phyloP scores from a whole-genome alignment of 2,113 vertebrate species.

The Meriones unguiculatus region DNA sequence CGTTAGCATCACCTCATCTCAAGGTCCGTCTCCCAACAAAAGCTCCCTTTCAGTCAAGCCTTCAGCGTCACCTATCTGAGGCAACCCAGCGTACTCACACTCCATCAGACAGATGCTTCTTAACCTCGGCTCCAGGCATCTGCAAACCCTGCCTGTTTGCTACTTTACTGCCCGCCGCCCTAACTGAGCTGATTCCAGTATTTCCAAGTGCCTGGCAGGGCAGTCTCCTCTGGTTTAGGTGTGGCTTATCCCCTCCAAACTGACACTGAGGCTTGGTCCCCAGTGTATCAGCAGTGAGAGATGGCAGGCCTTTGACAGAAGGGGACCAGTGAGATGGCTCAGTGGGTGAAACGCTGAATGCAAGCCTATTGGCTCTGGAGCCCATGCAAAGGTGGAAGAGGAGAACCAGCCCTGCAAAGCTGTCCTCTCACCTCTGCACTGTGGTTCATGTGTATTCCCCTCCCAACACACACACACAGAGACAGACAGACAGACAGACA shows the following conservation, averaged over 20 bases:
- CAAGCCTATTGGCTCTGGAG: too few species aligned
- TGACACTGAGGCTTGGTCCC: neutral
- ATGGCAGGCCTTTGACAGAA: neutral
- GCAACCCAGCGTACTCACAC: rapidly evolving
- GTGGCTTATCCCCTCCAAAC: neutral
- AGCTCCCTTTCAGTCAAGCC: neutral
- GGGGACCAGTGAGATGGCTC: neutral
- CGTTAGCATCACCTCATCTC: neutral
- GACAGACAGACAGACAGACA: neutral
- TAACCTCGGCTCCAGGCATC: rapidly evolving
- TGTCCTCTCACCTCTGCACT: neutral
- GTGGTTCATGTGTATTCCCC: neutral
- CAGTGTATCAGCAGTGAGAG: too few species aligned
- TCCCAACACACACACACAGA: neutral
- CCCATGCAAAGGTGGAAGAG: neutral
- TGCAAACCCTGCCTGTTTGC: neutral
- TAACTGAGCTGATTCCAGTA: neutral
- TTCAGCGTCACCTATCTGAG: too few species aligned
- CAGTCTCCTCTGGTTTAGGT: too few species aligned
- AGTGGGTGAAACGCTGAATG: too few species aligned
- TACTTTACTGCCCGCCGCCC: rapidly evolving
- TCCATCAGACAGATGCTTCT: neutral
- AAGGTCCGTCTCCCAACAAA: neutral
- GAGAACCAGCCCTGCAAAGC: too few species aligned
- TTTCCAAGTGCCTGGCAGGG: neutral